Evolutionary conservation across 2,888 invertebrate genomes (phyloP), one percentile per base, ranked within the genome.

Genomic region (Dasysyrphus albostriatus): DNA sequence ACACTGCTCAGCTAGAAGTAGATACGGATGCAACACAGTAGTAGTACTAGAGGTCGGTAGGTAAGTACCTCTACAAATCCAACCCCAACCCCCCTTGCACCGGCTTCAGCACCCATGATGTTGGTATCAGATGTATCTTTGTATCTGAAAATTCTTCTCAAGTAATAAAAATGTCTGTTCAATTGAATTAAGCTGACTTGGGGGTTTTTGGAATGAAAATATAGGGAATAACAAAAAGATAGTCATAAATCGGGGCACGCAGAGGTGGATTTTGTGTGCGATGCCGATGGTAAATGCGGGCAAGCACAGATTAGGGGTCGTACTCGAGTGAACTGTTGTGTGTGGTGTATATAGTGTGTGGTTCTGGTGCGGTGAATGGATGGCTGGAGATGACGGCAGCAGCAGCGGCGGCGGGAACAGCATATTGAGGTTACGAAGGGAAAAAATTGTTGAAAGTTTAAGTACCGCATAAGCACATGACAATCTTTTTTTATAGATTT

Each of bases 131-230:
- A 24, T 67, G 44, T 77, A 59, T 73, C 65, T 19, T 24, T 76
- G 32, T 70, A 74, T 74, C 70, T 63, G 14, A 44, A 69, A 74
- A 70, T 49, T 75, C 78, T 74, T 82, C 78, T 83, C 65, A 61
- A 87, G 87, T 79, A 83, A 83, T 79, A 87, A 83, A 85, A 83
- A 87, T 83, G 70, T 83, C 83, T 83, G 87, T 83, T 87, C 87
- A 87, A 87, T 87, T 87, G 87, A 87, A 87, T 83, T 83, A 83
- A 74, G 75, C 74, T 72, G 82, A 72, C 77, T 72, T 56, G 56
- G 51, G 44, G 29, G 47, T 73, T 67, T 67, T 54, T 24, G 54
- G 39, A 44, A 32, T 42, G 54, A 49, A 37, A 44, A 51, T 47
- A 19, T 47, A 44, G 74, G 54, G 39, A 51, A 54, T n/a, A 70